phyloP scores from a whole-genome alignment of 2,113 vertebrate species.

The Caranx ignobilis region DNA sequence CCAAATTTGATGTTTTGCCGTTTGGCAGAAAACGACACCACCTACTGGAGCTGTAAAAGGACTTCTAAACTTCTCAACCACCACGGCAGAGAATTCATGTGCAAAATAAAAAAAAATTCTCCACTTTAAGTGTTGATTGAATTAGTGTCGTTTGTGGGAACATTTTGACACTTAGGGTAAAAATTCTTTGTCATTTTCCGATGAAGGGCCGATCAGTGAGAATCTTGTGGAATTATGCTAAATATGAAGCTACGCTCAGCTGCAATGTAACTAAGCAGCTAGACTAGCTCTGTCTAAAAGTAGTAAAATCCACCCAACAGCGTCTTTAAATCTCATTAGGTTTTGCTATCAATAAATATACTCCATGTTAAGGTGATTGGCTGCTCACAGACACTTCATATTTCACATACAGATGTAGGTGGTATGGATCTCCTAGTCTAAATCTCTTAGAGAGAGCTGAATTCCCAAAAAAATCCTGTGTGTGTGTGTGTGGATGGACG shows the following conservation, averaged over 20 bases:
- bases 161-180: background rate
- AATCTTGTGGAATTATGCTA: background rate
- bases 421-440: background rate
- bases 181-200: background rate
- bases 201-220: background rate
- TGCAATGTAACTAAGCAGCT: no score
- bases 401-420: no score
- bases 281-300: background rate
- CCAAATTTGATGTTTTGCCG: background rate
- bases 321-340: no score
- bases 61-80: background rate
- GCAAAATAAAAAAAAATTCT: background rate
- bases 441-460: background rate
- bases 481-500: no score
- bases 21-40: background rate
- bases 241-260: no score
- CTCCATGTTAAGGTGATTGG: background rate
- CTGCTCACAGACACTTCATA: background rate
- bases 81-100: background rate
- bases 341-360: background rate
- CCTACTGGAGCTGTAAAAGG: background rate
- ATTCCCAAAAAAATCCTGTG: no score
- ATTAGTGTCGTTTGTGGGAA: background rate
- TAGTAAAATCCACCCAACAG: background rate
- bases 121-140: background rate